These are phyloP conservation scores for Hephaestus fuliginosus DNA, from an alignment of 2,797 vertebrate species.

Conservation along the genomic window DNA sequence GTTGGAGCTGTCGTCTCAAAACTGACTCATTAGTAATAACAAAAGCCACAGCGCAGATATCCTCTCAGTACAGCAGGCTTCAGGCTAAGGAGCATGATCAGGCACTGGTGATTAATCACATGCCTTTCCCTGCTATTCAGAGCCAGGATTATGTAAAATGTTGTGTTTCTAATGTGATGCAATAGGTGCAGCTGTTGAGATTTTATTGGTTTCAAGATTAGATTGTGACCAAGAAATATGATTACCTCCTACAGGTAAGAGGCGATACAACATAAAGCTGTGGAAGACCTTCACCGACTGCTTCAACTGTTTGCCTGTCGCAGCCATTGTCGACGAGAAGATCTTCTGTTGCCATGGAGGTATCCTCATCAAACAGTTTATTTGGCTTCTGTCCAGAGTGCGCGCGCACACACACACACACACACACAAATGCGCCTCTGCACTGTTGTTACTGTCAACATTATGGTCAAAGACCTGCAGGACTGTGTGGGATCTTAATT, in stretches of 20 bases:
- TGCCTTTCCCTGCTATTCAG: slow-evolving; percentile 51
- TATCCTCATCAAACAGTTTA: slow-evolving; percentile 66
- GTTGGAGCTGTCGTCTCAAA: neutral
- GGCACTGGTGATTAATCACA: slow-evolving; percentile 61
- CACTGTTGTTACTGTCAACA: slow-evolving; percentile 69
- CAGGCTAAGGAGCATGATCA: slow-evolving; percentile 52
- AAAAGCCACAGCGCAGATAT: slow-evolving; percentile 14
- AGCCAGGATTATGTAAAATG: slow-evolving; percentile 63
- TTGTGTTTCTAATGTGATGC: slow-evolving; percentile 48
- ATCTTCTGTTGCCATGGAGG: slow-evolving; percentile 91
- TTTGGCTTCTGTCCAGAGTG: slow-evolving; percentile 40
- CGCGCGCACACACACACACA: neutral
- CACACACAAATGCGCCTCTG: slow-evolving; percentile 31
- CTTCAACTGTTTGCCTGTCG: slow-evolving; percentile 98
- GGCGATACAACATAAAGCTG: slow-evolving; percentile 98
- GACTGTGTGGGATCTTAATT: slow-evolving; percentile 27
- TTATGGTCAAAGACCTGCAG: slow-evolving; percentile 36
- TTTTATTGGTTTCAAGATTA: slow-evolving; percentile 61
- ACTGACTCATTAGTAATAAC: neutral
- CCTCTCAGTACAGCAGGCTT: slow-evolving; percentile 19
- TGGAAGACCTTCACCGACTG: slow-evolving; percentile 99
- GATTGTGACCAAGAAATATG: slow-evolving; percentile 41
- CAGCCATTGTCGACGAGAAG: slow-evolving; percentile 94
- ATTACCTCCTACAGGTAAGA: slow-evolving; percentile 88
- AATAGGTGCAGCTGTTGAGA: slow-evolving; percentile 35